Percentiles rank a stretch among this genome's conserved stretches.
Conservation (phyloP, 2,888 invertebrate genomes). For the Caenorhabditis sp. region DNA sequence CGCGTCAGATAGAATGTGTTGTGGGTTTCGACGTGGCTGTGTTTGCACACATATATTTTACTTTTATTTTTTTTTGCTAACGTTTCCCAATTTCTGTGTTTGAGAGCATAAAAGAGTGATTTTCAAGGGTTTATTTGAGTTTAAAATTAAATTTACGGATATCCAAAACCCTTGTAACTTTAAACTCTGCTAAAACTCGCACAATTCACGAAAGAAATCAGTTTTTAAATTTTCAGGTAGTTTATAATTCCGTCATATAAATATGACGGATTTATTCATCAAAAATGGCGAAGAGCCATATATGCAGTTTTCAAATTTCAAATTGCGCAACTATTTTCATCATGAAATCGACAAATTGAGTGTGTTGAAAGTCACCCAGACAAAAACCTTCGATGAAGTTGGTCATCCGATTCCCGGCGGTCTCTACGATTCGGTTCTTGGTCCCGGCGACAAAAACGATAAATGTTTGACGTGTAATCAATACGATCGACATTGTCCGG, state of each 20-base stretch:
- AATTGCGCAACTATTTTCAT: constrained; percentile 63
- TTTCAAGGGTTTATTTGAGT: too few relatives aligned
- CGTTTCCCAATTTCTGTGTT: neutral
- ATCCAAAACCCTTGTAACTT: too few relatives aligned
- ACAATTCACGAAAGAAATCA: too few relatives aligned
- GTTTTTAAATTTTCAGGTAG: neutral
- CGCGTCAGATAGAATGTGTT: neutral
- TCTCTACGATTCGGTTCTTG: constrained; percentile 87
- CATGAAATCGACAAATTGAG: constrained; percentile 66
- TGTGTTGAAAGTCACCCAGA: constrained; percentile 62
- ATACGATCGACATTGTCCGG: constrained; percentile 53
- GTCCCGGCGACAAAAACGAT: constrained; percentile 72
- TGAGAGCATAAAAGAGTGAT: neutral
- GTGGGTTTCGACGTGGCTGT: neutral
- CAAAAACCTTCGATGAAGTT: constrained; percentile 69
- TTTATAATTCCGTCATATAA: neutral
- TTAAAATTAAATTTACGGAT: too few relatives aligned
- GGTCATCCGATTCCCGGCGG: constrained; percentile 77
- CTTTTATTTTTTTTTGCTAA: neutral
- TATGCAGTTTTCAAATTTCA: constrained; percentile 64
- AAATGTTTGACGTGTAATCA: constrained; percentile 64
- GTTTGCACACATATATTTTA: neutral
- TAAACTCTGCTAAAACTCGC: too few relatives aligned
- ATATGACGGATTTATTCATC: constrained; percentile 20
- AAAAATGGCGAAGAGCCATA: constrained; percentile 52